Evolutionary conservation across 2,113 vertebrate genomes (phyloP).

Genomic region (Pelecanus crispus): DNA sequence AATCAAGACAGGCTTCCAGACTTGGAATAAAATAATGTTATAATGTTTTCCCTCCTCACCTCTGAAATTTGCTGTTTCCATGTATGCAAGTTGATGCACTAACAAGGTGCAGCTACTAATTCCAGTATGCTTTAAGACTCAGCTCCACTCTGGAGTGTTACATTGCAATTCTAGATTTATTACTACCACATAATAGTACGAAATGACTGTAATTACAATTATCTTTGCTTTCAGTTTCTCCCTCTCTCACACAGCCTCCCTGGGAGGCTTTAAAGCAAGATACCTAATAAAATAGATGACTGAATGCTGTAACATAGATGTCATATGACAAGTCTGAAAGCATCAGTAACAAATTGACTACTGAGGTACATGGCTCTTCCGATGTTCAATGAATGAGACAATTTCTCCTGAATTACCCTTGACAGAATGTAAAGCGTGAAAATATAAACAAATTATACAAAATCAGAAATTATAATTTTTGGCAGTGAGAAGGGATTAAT

Average conservation of each 20-base stretch:
- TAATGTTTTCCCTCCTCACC: not conserved
- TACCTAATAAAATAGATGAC: constrained; percentile 46
- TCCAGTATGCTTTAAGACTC: constrained; percentile 23
- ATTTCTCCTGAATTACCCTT: constrained; percentile 47
- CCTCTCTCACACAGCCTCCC: constrained; percentile 8
- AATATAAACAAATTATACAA: not conserved
- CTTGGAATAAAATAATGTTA: not conserved
- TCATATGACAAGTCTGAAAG: constrained; percentile 46
- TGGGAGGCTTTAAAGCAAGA: constrained; percentile 60
- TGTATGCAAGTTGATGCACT: not conserved
- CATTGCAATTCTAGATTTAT: constrained; percentile 56
- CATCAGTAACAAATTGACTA: constrained; percentile 18
- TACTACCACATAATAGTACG: constrained; percentile 35
- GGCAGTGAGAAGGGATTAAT: not conserved
- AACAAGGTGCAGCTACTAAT: constrained; percentile 44
- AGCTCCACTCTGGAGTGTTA: constrained; percentile 28
- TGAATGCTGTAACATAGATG: constrained; percentile 44
- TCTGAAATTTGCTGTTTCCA: not conserved
- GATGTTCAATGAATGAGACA: not conserved
- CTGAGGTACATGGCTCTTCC: not conserved
- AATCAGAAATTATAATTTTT: not conserved
- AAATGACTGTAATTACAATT: constrained; percentile 66
- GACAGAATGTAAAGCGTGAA: not conserved
- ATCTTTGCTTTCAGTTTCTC: constrained; percentile 50
- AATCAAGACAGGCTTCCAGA: not conserved